A percentile compares a stretch with the other conserved stretches of the same genome.
These are phyloP conservation scores for Lasiurus borealis DNA, from an alignment of 2,113 vertebrate species.

Conservation along the genomic window DNA sequence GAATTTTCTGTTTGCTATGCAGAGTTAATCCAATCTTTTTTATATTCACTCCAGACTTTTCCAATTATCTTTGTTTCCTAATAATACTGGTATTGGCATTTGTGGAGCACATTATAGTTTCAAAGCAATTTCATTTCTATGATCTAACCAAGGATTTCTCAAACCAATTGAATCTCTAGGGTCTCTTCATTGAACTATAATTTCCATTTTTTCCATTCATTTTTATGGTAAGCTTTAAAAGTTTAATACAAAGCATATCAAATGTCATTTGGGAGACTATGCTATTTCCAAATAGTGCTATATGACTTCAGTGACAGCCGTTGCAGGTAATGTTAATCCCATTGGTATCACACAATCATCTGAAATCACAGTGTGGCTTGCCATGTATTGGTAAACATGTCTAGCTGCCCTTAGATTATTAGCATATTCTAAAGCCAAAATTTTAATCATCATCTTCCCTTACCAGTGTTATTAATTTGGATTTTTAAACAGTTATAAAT, in stretches of 20 bases:
- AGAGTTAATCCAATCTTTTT: constrained; percentile 20
- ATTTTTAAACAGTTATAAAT: neutral
- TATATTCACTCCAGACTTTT: constrained; percentile 47
- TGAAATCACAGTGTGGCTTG: neutral
- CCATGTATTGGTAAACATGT: neutral
- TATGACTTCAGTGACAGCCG: neutral
- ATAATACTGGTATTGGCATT: constrained; percentile 22
- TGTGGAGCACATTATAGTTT: neutral
- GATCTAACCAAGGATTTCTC: constrained; percentile 14
- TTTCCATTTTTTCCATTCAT: neutral
- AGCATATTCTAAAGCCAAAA: constrained; percentile 20
- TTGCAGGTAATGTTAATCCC: neutral
- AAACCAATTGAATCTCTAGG: constrained; percentile 13
- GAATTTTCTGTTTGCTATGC: constrained; percentile 29
- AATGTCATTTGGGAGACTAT: neutral
- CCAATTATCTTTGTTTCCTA: constrained; percentile 46
- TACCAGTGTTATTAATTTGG: neutral
- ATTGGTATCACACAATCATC: neutral
- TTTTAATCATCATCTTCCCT: neutral
- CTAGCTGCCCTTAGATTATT: neutral
- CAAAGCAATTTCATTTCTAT: constrained; percentile 51
- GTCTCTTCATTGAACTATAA: neutral
- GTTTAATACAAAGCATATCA: neutral
- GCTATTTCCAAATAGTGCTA: constrained; percentile 1
- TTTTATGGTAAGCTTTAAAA: constrained; percentile 49